Base-by-base conservation (phyloP, 2,888 invertebrate species). In the Synergus japonicus region DNA sequence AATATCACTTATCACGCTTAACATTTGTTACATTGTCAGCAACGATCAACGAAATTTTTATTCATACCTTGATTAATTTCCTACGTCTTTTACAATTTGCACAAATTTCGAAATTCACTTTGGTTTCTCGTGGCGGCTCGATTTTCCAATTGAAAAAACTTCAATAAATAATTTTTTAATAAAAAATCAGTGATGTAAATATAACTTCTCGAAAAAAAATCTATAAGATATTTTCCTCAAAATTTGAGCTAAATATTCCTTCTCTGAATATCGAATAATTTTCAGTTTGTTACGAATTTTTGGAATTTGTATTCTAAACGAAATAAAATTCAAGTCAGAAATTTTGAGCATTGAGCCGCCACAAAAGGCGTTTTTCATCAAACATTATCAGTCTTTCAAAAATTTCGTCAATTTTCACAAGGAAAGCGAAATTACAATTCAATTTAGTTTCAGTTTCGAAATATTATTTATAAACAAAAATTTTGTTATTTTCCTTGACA, bases 81-180 rank as follows among this genome's bases (percentile, higher is more conserved):
- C 43, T 66, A 65, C 37, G 43, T 66, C 18, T 63, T 63, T 13
- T 10, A 63, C 60, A 63, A 63, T 10, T 63, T 63, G 43, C 43
- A 43, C n/a, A 22, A 63, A 63, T 66, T n/a, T 66, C 66, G 41
- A 66, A 15, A 43, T 66, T 66, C n/a, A 66, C 66, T 66, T 66
- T 66, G 43, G 66, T 66, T 43, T 66, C 43, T 66, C 9, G 41
- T 43, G 43, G 66, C 60, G 60, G 60, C 60, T 63, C 60, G 13
- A 63, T 29, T 29, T 63, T 63, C 22, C 12, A 0, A 9, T 4
- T 5, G 22, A 63, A 63, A 22, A 63, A 29, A 13, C 60, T 63
- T 22, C 12, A 5, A 60, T 60, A 60, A n/a, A 54, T 54, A 54
- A 54, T 54, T 54, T 15, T n/a, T 54, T 54, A 8, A 37, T 37